phyloP scores from a whole-genome alignment of 2,888 invertebrate genomes.

The Branchipolynoe longqiensis region DNA sequence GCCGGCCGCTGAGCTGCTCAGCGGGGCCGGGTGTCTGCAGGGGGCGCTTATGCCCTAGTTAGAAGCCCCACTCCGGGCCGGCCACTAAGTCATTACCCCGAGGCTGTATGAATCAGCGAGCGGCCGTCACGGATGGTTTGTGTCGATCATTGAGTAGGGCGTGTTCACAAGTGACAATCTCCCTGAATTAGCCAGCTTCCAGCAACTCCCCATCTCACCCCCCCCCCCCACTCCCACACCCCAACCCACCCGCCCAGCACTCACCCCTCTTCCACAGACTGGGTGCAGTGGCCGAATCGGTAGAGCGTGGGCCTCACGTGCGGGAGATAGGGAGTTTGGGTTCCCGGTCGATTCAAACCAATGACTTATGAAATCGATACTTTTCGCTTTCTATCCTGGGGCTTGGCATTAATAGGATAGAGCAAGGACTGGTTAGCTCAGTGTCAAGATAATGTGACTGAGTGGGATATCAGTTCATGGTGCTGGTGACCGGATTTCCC shows the following conservation, averaged over 20 bases:
- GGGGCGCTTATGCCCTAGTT: not conserved
- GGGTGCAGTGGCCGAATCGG: too few relatives aligned
- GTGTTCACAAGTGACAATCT: constrained; percentile 33
- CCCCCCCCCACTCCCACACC: not conserved
- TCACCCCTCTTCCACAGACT: too few relatives aligned
- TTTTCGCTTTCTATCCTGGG: too few relatives aligned
- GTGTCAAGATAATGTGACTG: too few relatives aligned
- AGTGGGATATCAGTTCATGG: too few relatives aligned
- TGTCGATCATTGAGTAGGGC: constrained; percentile 10
- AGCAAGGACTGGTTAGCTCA: too few relatives aligned
- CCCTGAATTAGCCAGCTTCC: constrained; percentile 40
- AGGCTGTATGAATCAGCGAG: constrained; percentile 32
- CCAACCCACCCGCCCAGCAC: not conserved
- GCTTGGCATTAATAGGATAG: too few relatives aligned
- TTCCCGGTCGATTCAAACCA: too few relatives aligned
- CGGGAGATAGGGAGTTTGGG: too few relatives aligned
- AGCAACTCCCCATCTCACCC: not conserved
- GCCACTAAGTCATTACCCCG: not conserved
- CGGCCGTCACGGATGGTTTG: constrained; percentile 44
- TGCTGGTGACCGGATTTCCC: too few relatives aligned
- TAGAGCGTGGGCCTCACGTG: too few relatives aligned
- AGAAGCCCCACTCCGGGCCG: not conserved
- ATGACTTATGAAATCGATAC: too few relatives aligned
- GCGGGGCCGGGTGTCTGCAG: not conserved
- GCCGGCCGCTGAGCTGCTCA: constrained; percentile 1